phyloP scores from a whole-genome alignment of 1,140 invertebrate genomes.

The Tetramorium alpestre region DNA sequence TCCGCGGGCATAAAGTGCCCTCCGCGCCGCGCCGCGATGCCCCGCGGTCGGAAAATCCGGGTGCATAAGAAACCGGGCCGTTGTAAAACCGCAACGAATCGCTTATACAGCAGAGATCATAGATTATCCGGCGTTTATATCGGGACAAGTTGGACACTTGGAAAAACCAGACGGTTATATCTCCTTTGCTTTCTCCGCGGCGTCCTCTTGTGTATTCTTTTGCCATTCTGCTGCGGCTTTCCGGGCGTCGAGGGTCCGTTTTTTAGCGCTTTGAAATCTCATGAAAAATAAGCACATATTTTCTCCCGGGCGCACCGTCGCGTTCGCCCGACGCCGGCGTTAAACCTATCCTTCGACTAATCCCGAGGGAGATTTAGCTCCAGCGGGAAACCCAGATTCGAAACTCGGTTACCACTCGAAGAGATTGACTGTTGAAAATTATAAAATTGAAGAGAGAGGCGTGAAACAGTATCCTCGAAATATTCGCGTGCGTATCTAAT shows the following conservation, averaged over 20 bases:
- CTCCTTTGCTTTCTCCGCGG: neutral
- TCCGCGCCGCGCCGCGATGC: neutral
- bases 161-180: conserved; percentile 36
- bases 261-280: conserved; percentile 42
- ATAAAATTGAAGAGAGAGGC: neutral
- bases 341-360: conserved; percentile 16
- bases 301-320: neutral
- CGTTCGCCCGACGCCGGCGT: neutral
- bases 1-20: neutral
- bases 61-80: conserved; percentile 34
- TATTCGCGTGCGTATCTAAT: neutral
- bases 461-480: neutral
- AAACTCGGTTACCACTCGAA: neutral
- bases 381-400: neutral
- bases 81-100: conserved; percentile 54
- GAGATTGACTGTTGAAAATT: neutral
- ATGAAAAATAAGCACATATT: conserved; percentile 37
- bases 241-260: conserved; percentile 12
- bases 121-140: conserved; percentile 53
- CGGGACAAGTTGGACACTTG: conserved; percentile 42
- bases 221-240: conserved; percentile 33
- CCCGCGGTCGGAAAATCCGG: conserved; percentile 21
- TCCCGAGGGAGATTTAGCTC: neutral
- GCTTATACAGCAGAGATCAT: conserved; percentile 52
- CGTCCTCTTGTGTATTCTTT: conserved; percentile 26